Conservation (phyloP, 2,888 invertebrate genomes). For the Caenorhabditis sp. region DNA sequence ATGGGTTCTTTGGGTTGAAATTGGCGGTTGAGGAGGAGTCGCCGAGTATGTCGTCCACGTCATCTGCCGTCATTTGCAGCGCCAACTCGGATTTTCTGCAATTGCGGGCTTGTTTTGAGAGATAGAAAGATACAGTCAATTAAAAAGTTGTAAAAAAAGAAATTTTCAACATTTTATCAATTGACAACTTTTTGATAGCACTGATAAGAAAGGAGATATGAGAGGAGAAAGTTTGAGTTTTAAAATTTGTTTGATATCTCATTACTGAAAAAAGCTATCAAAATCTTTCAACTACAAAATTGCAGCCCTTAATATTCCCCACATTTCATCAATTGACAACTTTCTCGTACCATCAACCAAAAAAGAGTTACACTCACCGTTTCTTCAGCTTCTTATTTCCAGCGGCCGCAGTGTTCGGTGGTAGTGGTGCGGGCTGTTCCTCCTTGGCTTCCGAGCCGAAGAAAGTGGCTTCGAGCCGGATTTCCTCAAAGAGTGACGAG, state of each 20-base stretch:
- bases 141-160: neutral
- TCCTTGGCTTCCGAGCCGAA: constrained; percentile 9
- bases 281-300: too few species aligned
- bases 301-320: too few species aligned
- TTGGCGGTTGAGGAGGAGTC: constrained; percentile 32
- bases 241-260: neutral
- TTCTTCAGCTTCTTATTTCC: constrained; percentile 59
- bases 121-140: too few species aligned
- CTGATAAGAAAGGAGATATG: neutral
- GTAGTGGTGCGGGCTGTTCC: neutral
- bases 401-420: neutral
- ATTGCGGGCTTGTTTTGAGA: too few species aligned
- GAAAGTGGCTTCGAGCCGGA: constrained; percentile 52
- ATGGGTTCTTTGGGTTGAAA: constrained; percentile 62
- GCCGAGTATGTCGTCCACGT: constrained; percentile 57
- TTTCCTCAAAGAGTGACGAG: constrained; percentile 57
- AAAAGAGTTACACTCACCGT: constrained; percentile 34
- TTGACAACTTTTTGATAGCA: neutral
- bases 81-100: constrained; percentile 54
- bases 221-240: neutral
- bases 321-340: too few species aligned
- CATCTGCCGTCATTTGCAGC: constrained; percentile 57
- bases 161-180: neutral
- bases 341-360: neutral
- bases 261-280: too few species aligned